phyloP scores from a whole-genome alignment of 2,888 invertebrate genomes.

The Coronaproctus castanopsis region DNA sequence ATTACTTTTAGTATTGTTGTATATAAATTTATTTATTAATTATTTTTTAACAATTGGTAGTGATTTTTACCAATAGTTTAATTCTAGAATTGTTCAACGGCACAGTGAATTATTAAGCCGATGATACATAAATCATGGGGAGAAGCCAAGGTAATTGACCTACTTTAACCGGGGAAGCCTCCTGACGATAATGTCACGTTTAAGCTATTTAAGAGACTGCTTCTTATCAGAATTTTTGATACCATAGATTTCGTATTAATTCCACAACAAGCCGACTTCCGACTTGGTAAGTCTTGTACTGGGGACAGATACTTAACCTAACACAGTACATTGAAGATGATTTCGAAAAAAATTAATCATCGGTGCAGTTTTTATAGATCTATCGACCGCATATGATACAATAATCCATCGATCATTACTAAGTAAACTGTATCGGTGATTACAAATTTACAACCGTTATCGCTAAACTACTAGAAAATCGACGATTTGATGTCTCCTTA shows the following conservation, averaged over 20 bases:
- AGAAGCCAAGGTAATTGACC: too few relatives aligned
- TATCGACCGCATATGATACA: neutral
- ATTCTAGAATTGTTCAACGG: too few relatives aligned
- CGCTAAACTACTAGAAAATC: neutral
- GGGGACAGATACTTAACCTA: too few relatives aligned
- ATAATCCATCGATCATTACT: neutral
- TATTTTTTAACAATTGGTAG: too few relatives aligned
- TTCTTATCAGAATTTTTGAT: neutral
- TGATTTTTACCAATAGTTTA: too few relatives aligned
- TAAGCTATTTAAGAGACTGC: too few relatives aligned
- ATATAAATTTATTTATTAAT: too few relatives aligned
- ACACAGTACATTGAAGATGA: neutral
- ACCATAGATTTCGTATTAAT: neutral
- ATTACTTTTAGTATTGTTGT: too few relatives aligned
- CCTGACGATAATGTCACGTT: too few relatives aligned
- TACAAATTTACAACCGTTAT: neutral
- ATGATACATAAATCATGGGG: too few relatives aligned
- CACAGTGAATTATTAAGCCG: too few relatives aligned
- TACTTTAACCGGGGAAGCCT: too few relatives aligned
- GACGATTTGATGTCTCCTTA: neutral
- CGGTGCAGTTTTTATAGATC: neutral
- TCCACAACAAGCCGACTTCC: neutral
- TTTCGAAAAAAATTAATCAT: neutral
- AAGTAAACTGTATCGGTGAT: neutral
- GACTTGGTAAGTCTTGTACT: neutral